phyloP scores from a whole-genome alignment of 2,113 vertebrate species.

The Ammodytes marinus region DNA sequence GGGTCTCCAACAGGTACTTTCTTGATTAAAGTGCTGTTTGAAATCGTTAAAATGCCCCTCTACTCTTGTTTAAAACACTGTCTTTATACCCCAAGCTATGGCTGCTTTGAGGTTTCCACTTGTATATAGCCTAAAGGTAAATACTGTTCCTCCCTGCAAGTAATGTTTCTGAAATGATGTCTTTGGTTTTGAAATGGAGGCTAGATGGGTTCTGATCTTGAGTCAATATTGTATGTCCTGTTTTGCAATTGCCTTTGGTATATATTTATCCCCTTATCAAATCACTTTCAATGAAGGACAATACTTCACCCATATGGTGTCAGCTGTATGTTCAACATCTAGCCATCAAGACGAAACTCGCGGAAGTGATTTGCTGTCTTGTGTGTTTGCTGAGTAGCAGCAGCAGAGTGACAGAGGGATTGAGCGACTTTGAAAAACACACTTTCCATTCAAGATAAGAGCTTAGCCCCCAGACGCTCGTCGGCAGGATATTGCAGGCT shows the following conservation, averaged over 20 bases:
- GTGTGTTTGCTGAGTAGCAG: conserved; percentile 42
- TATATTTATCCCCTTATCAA: conserved; percentile 47
- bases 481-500: conserved; percentile 69
- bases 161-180: background rate
- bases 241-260: conserved; percentile 4
- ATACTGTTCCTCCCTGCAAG: conserved; percentile 4
- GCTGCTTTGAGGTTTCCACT: conserved; percentile 27
- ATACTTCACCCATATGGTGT: conserved; percentile 42
- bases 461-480: background rate
- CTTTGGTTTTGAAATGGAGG: conserved; percentile 25
- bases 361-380: conserved; percentile 19
- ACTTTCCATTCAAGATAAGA: conserved; percentile 66
- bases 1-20: conserved; percentile 23
- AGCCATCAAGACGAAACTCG: conserved; percentile 20
- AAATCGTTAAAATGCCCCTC: background rate
- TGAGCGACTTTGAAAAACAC: conserved; percentile 56
- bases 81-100: background rate
- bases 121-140: background rate
- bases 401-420: conserved; percentile 42
- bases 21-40: conserved; percentile 22
- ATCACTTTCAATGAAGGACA: conserved; percentile 44
- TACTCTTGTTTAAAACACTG: background rate
- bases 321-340: conserved; percentile 21
- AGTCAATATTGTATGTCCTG: conserved; percentile 43
- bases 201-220: conserved; percentile 2